Conservation (phyloP, 2,888 invertebrate species). For the Panopea generosa region DNA sequence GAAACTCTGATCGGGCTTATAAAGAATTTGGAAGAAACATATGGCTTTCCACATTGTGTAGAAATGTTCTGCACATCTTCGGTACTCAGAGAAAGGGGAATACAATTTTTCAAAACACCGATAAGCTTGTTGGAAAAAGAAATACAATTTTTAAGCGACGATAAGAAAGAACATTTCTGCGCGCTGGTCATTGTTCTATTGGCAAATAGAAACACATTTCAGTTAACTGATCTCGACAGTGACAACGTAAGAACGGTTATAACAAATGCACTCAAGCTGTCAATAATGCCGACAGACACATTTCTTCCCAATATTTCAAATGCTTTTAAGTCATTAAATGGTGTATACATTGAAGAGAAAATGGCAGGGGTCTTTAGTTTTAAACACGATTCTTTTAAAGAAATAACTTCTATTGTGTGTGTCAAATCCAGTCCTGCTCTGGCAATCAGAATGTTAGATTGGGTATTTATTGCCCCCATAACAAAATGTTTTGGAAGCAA, state of each 20-base stretch:
- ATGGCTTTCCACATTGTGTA: constrained; percentile 42
- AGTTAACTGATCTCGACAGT: neutral
- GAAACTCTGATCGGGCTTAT: neutral
- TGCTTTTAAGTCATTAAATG: constrained; percentile 5
- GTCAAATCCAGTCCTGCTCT: neutral
- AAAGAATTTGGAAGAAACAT: neutral
- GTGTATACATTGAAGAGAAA: neutral
- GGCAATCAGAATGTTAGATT: neutral
- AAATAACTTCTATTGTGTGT: neutral
- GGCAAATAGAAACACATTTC: neutral
- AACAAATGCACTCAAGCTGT: no score
- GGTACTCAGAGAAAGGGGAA: constrained; percentile 3
- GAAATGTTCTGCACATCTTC: constrained; percentile 36
- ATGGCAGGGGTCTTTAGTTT: neutral
- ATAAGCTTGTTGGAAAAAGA: constrained; percentile 18
- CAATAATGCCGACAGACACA: no score
- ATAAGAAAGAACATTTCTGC: constrained; percentile 19
- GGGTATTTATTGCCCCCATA: neutral
- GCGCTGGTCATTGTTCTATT: constrained; percentile 6
- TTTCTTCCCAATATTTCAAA: neutral
- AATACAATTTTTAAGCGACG: constrained; percentile 9
- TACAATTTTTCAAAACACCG: constrained; percentile 25
- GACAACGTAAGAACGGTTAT: no score
- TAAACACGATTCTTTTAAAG: constrained; percentile 6
- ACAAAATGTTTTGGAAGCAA: neutral